Base-by-base conservation (phyloP, 1,140 invertebrate genomes). In the Gonatopus flavifemur region DNA sequence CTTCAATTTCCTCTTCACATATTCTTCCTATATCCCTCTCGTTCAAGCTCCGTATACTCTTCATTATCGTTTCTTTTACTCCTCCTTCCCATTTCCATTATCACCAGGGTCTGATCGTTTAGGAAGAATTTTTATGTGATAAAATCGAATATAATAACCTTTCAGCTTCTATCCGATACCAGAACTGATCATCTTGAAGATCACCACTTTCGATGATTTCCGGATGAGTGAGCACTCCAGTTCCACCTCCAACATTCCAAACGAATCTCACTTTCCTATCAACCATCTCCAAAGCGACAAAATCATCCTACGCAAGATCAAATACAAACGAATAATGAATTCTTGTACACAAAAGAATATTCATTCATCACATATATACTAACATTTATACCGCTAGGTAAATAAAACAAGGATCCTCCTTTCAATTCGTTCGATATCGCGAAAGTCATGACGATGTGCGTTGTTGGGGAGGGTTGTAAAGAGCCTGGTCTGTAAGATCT, bases 221-320 rank as follows among this genome's bases (percentile, higher is more conserved):
- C 1, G 84, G 83, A 76, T 92, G 88, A 2, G 79, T 84, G 0
- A 89, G 70, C 12, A 78, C 72, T 3, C 82, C 80, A 1, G 82
- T 81, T 2, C 85, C 87, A 16, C 85, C 86, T 8, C 90, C 90
- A 2, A 88, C 79, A 69, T 90, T 86, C 90, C 90, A 93, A 1
- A 86, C 62, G 40, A 91, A 86, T 49, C 84, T 79, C 10, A 93
- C 85, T 43, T 84, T 85, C 20, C 89, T 80, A 52, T 92, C 82
- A 1, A 88, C 78, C 74, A 94, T 83, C 71, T 94, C 90, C 19
- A 96, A 64, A 1, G 87, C 83, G 16, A 95, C 81, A 54, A 88
- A 94, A 55, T 94, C 90, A 0, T 80, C 74, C 69, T 72, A 31
- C 9, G n/a, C n/a, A n/a, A n/a, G n/a, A 32, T 21, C 1, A 15